Base-by-base conservation (phyloP, 2,888 invertebrate genomes). In the Uloborus plumipes region DNA sequence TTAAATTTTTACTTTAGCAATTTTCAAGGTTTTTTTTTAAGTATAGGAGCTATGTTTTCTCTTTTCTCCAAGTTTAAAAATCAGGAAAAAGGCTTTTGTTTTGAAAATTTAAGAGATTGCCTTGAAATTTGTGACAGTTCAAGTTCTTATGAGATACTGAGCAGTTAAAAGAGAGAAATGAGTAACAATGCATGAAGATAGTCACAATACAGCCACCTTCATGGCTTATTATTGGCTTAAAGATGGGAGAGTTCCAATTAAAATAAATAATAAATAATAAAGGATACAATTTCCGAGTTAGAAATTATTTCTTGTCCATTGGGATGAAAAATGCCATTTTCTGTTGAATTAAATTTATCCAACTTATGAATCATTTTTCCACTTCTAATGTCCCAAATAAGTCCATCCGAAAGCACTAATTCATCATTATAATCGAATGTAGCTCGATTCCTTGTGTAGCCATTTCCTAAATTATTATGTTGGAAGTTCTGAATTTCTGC, bases 301-400 rank as follows among this genome's bases (percentile, higher is more conserved):
- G 98, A 97, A 87, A 99, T 95, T 58, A 98, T 95, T 91, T 98
- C 98, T 84, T 96, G 91, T 0, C 97, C 97, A 88, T 96, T 96
- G 0, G 98, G 98, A 91, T 98, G 98, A 88, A 99, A 99, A 9
- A 97, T 94, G 0, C 98, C 99, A 88, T 96, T 98, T 77, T 97
- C 93, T 59, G 94, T 94, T 88, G 97, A 95, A 90, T 98, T 99
- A 51, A 99, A 91, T 89, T 99, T 99, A 90, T 99, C 99, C 88
- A 99, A 95, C 89, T 98, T 98, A 90, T 98, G 98, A 64, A 99
- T 94, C 86, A 95, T 93, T 87, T 94, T 94, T 22, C 94, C 87
- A 0, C 94, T 92, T 86, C 94, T 93, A 13, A 96, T 94, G 89
- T 99, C 98, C 94, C 97, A 99, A 0, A 99, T 90, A 0, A 98